Evolutionary conservation across 2,888 invertebrate genomes (phyloP).

Genomic region (Pocota personata): DNA sequence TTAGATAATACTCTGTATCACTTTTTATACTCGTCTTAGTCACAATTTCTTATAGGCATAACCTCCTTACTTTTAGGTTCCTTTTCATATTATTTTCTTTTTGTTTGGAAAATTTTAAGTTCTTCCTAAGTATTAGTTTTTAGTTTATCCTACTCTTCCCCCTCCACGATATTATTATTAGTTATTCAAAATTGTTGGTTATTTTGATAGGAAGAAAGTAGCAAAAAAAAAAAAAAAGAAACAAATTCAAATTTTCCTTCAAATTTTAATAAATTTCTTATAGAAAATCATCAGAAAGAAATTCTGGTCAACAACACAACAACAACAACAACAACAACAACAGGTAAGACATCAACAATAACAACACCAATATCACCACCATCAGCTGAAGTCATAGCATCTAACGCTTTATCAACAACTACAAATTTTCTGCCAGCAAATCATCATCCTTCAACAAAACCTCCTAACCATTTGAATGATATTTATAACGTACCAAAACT

Average conservation of each 20-base stretch:
- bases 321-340: constrained; percentile 42
- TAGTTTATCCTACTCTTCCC: neutral
- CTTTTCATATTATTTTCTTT: neutral
- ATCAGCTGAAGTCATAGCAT: constrained; percentile 57
- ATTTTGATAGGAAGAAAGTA: constrained; percentile 41
- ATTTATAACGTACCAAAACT: constrained; percentile 45
- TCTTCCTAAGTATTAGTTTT: neutral
- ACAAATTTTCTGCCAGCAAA: constrained; percentile 64
- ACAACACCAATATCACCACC: constrained; percentile 59
- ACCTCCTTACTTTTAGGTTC: neutral
- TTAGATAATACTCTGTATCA: too few species aligned
- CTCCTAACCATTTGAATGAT: constrained; percentile 46
- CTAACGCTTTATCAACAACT: constrained; percentile 55
- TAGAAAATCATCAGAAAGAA: constrained; percentile 66
- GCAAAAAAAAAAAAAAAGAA: too few species aligned
- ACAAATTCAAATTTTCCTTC: constrained; percentile 51
- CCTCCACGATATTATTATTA: neutral
- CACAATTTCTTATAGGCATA: too few species aligned
- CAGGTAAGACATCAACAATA: constrained; percentile 65
- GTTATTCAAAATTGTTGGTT: neutral
- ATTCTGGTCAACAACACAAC: constrained; percentile 52
- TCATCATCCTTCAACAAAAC: constrained; percentile 36
- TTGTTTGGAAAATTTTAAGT: neutral
- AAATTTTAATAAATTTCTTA: constrained; percentile 65
- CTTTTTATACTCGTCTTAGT: too few species aligned